A percentile compares a stretch with the other conserved stretches of the same genome.
These are phyloP conservation scores for Dynastes hyllus DNA, from an alignment of 2,888 invertebrate genomes.

Conservation along the genomic window DNA sequence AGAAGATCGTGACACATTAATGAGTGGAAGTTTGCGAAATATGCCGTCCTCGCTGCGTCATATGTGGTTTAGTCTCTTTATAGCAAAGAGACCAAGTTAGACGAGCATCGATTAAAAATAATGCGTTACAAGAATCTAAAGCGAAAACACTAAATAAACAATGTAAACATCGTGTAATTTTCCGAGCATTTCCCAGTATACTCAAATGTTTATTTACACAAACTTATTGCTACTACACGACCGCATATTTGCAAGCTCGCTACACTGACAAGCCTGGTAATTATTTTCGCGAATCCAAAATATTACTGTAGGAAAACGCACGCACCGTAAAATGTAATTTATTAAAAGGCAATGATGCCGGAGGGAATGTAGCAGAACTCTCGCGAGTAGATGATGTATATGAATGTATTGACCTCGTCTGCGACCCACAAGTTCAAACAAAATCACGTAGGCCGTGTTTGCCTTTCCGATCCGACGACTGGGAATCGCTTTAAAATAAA, in stretches of 20 bases:
- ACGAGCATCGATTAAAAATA: no score
- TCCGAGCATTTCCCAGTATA: no score
- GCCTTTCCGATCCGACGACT: conserved; percentile 35
- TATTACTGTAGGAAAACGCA: background rate
- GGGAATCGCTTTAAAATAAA: conserved; percentile 31
- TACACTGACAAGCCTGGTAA: background rate
- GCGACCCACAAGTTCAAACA: conserved; percentile 66
- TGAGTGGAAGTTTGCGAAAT: no score
- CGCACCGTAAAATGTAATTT: conserved; percentile 7
- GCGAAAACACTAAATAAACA: no score
- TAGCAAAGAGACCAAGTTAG: no score
- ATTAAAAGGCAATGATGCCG: conserved; percentile 14
- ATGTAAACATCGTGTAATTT: no score
- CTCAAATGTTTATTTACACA: background rate
- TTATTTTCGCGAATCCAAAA: background rate
- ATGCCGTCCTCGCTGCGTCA: no score
- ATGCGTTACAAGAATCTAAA: no score
- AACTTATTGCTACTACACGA: background rate
- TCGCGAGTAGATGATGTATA: conserved; percentile 51
- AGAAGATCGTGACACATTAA: no score
- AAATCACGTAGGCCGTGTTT: conserved; percentile 59
- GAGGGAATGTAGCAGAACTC: conserved; percentile 28
- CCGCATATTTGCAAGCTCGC: background rate
- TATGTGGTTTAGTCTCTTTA: no score
- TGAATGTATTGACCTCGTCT: conserved; percentile 66